Base-by-base conservation (phyloP, 1,140 invertebrate genomes). In the Orchesella cincta region DNA sequence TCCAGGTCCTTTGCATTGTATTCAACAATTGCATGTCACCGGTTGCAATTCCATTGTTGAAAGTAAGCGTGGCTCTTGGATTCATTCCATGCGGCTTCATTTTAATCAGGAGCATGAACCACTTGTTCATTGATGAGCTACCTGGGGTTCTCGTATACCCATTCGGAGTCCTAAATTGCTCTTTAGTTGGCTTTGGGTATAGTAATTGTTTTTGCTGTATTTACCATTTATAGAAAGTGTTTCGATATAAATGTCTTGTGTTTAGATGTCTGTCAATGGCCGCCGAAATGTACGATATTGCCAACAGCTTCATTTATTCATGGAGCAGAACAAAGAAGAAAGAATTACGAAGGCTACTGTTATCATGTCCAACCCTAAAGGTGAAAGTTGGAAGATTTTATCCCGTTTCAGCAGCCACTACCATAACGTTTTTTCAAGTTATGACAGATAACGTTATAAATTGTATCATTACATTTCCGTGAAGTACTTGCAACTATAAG, bases 1-100 rank as follows among this genome's bases (percentile, higher is more conserved):
- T 77, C 0, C 70, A 77, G 28, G 39, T 77, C 57, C 70, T 77
- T 0, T 33, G 70, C 31, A 62, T 28, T 18, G 31, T 26, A 18
- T 77, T 77, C 35, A 77, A 77, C 33, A 51, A 77, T 62, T 73
- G 70, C 76, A 73, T 77, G 70, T 31, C 76, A 3, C 76, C 76
- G 29, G 35, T 77, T 67, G 76, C 71, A 0, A 62, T 77, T 28
- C 71, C 76, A 16, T 28, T 73, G 20, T 51, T 73, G 18, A 77
- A 77, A 52, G 26, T 77, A 1, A 34, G 36, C 34, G 73, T 73
- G 2, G 26, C 34, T 26, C 54, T 52, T 0, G 76, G 34, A 36
- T 26, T 77, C 16, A 73, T 77, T 31, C 76, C 76, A 0, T 57
- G 39, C 29, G 76, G 70, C 8, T 77, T 34, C 33, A 52, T 77